Evolutionary conservation across 2,797 vertebrate species (phyloP), one percentile per base, ranked within the genome.

Genomic region (Galagoides demidoff): DNA sequence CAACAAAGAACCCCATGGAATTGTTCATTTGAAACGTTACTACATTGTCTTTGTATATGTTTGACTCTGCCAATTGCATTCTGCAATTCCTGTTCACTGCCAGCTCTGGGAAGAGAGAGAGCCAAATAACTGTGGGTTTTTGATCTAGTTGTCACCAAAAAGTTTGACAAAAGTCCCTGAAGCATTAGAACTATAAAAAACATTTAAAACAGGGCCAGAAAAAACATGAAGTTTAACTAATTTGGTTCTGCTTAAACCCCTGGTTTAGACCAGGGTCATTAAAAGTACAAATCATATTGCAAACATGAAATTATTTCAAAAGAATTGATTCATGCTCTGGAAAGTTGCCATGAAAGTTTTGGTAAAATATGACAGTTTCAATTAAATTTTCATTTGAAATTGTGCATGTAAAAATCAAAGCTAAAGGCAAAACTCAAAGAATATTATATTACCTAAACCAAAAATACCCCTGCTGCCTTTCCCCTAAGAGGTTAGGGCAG

Each of bases 11-110:
- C 29, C 20, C 74, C 45, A 49, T 68, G 70, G 82, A 97, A 96
- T 77, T 96, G 39, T 95, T 94, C 94, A 90, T 96, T 96, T 94
- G 95, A 96, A 97, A 92, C 96, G 61, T 92, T 95, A 94, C 86
- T 96, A 90, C 59, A 90, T 92, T 93, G 76, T 92, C 73, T 96
- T 83, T 87, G 68, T 83, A 31, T 84, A 16, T 87, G 39, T 89
- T 94, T 92, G 82, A 70, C 89, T 92, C 68, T 97, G 82, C 70
- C 84, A 92, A 64, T 49, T 96, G 13, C 73, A 88, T 86, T 96
- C 94, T 96, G 61, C 43, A 94, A 96, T 85, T 94, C 92, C 57
- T 96, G 31, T 77, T 96, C 82, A 86, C 64, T 96, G 96, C 90
- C 83, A 96, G 45, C 78, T 95, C 45, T 84, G 64, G 73, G 97